Base-by-base conservation (phyloP, 2,113 vertebrate genomes). In the Alligator sinensis region DNA sequence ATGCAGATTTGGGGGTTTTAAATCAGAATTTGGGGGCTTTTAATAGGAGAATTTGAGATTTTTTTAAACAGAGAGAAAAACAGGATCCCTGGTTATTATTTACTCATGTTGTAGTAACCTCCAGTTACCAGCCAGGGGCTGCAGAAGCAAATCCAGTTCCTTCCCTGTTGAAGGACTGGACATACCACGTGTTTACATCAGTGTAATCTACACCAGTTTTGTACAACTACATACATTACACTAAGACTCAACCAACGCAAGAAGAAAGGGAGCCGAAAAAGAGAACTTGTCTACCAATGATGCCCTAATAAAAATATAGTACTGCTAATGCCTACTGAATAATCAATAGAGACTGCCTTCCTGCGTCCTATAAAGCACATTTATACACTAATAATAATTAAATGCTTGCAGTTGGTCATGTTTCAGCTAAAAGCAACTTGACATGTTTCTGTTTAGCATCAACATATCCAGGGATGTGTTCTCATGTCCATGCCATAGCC, bases 301-400 rank as follows among this genome's bases (percentile, higher is more conserved):
- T 47, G 1, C 24, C 30, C 34, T 0, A 0, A 4, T 0, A 0
- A 68, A 58, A n/a, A 66, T 83, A 27, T 24, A 1, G 0, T 21
- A 4, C 6, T 78, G 47, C 34, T 86, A 34, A 61, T 59, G 19
- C 13, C 13, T 15, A 21, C 27, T 0, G 9, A 66, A 57, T 68
- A 85, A 3, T 6, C 68, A 75, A 72, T 0, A 0, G 17, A 61
- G 75, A 12, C 5, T 24, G 13, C 16, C 21, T 85, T 62, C 87
- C 57, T 12, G 0, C 14, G 21, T 34, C 47, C 27, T 54, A 54
- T 74, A 54, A 6, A 0, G 55, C 59, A 2, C n/a, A 77, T 21
- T 25, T 1, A 24, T 82, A 5, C 30, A 72, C 21, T 34, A 72
- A 21, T 21, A 19, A 47, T 47, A 47, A 47, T 47, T 47, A 47